Percentiles rank a stretch among this genome's conserved stretches.
Evolutionary conservation across 2,888 invertebrate genomes (phyloP).

Genomic region (Folsomia manolachei): DNA sequence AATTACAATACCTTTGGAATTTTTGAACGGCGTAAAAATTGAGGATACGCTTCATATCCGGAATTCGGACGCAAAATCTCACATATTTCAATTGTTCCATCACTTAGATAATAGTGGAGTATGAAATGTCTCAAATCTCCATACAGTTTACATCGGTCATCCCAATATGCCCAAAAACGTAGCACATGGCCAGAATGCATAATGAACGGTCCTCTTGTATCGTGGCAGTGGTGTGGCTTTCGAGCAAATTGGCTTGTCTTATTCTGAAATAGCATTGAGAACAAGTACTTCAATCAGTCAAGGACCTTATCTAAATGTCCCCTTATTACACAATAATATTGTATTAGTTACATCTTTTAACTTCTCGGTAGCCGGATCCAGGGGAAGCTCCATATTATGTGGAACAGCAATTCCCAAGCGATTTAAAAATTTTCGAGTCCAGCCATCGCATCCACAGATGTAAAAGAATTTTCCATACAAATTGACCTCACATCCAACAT

Average conservation of each 20-base stretch:
- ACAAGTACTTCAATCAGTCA: neutral
- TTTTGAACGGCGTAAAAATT: slow-evolving; percentile 72
- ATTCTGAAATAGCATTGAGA: slow-evolving; percentile 15
- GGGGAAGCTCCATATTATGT: slow-evolving; percentile 63
- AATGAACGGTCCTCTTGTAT: slow-evolving; percentile 75
- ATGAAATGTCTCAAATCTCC: slow-evolving; percentile 76
- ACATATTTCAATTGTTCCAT: slow-evolving; percentile 84
- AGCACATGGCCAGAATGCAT: slow-evolving; percentile 70
- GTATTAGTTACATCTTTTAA: slow-evolving; percentile 50
- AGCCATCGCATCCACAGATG: slow-evolving; percentile 80
- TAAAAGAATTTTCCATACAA: slow-evolving; percentile 78
- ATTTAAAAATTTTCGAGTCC: slow-evolving; percentile 67
- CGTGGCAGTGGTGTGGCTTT: slow-evolving; percentile 61
- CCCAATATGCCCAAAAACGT: slow-evolving; percentile 85
- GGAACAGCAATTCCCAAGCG: slow-evolving; percentile 80
- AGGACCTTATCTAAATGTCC: too few relatives aligned
- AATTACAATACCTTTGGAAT: slow-evolving; percentile 67
- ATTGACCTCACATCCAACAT: slow-evolving; percentile 74
- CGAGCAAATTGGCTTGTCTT: slow-evolving; percentile 38
- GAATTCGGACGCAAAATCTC: slow-evolving; percentile 69
- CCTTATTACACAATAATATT: neutral
- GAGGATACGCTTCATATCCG: slow-evolving; percentile 68
- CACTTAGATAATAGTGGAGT: slow-evolving; percentile 78
- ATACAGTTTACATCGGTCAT: slow-evolving; percentile 72
- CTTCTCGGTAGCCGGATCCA: slow-evolving; percentile 54